Base-by-base conservation (phyloP, 2,888 invertebrate species). In the Drosophila monieri region DNA sequence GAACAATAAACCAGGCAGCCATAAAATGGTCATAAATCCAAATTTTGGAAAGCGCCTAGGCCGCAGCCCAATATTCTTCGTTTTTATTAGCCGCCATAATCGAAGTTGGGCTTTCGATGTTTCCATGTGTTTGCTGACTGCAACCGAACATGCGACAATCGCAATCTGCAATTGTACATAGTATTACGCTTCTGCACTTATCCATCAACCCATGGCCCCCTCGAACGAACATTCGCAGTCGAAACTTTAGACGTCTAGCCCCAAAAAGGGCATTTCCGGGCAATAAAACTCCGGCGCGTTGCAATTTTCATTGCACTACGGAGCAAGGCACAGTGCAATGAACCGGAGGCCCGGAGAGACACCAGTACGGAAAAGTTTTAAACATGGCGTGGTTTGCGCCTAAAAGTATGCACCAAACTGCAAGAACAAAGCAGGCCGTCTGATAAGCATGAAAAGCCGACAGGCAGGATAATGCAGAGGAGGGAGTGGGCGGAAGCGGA, bases 61-160 rank as follows among this genome's bases (percentile, higher is more conserved):
- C 64, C 48, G 65, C 57, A 49, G 61, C n/a, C 43, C 49, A 60
- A 51, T 61, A 51, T 44, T 46, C 8, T n/a, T 41, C 18, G 9
- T 62, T 80, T 80, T 85, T 80, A 78, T 64, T 73, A 75, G 70
- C 78, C 75, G 85, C 66, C 75, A 69, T 84, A 80, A 85, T 85
- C 85, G 77, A 85, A 78, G 60, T 69, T 78, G 9, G 52, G 39
- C 48, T 35, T 48, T 61, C 61, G 41, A 35, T 21, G 32, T 55
- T 59, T 43, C 27, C 39, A 58, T 53, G 44, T 65, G 62, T 39
- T 39, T 51, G 73, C 77, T 81, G 52, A 81, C 85, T 76, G 77
- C 76, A 69, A 41, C 47, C 54, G 52, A 74, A 70, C 81, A 85
- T 81, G 80, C 80, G 83, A 81, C 85, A 81, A 68, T 76, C 72